Evolutionary conservation across 2,113 vertebrate genomes (phyloP).

Genomic region (Bos javanicus): DNA sequence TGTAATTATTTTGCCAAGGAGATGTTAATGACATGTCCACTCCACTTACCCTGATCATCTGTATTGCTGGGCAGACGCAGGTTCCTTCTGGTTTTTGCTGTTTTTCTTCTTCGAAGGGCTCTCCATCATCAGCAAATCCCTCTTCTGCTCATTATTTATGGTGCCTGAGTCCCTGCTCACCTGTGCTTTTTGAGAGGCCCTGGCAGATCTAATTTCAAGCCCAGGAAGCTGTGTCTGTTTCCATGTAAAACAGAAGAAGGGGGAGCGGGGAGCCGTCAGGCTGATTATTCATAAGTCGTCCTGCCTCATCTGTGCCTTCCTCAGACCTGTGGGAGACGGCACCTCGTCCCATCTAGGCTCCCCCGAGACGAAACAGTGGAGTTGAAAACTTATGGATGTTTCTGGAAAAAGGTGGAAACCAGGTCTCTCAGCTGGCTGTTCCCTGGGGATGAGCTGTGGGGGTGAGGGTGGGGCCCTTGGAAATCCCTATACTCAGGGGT

Average conservation of each 20-base stretch:
- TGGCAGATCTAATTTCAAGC: background rate
- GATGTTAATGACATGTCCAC: constrained; percentile 57
- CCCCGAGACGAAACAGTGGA: background rate
- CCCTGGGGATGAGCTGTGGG: background rate
- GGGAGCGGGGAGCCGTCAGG: accelerated
- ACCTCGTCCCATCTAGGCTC: background rate
- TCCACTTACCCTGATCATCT: constrained; percentile 71
- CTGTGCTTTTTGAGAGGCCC: constrained; percentile 52
- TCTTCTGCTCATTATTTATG: constrained; percentile 62
- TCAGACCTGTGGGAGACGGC: background rate
- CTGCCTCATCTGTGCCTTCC: background rate
- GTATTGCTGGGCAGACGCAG: constrained; percentile 57
- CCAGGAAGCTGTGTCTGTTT: background rate
- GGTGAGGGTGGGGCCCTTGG: accelerated
- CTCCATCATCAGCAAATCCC: constrained; percentile 71
- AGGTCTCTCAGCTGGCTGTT: background rate
- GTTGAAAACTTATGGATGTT: background rate
- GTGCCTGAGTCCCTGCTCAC: constrained; percentile 38
- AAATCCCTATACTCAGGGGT: background rate
- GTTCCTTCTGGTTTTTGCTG: background rate
- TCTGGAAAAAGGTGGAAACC: background rate
- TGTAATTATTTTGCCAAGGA: constrained; percentile 60
- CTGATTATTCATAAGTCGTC: background rate
- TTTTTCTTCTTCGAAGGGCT: constrained; percentile 68
- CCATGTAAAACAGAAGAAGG: background rate